Evolutionary conservation across 2,797 vertebrate genomes (phyloP).

Genomic region (Pyrocephalus nanus): DNA sequence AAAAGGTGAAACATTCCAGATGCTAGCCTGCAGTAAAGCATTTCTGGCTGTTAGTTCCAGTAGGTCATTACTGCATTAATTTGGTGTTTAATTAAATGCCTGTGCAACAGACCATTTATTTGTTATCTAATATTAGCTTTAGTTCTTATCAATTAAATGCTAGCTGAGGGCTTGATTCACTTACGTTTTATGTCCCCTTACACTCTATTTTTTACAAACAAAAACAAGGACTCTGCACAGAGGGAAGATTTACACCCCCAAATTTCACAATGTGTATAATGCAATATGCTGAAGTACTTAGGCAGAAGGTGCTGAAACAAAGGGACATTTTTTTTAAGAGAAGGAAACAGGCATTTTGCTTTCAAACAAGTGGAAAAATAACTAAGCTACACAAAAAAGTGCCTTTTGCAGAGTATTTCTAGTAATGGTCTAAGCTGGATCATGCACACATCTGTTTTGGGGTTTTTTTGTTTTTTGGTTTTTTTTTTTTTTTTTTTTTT

Average conservation of each 20-base stretch:
- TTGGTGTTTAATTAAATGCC: slow-evolving; percentile 87
- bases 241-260: slow-evolving; percentile 59
- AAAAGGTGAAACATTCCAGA: slow-evolving; percentile 80
- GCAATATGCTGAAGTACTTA: slow-evolving; percentile 49
- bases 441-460: neutral
- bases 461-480: too few species aligned
- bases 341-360: neutral
- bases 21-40: slow-evolving; percentile 79
- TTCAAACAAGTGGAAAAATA: neutral
- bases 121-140: slow-evolving; percentile 88
- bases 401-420: neutral
- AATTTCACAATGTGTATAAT: slow-evolving; percentile 56
- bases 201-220: slow-evolving; percentile 78
- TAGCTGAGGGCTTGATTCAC: slow-evolving; percentile 83
- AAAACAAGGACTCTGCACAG: slow-evolving; percentile 62
- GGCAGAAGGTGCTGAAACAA: slow-evolving; percentile 54
- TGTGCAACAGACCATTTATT: slow-evolving; percentile 87
- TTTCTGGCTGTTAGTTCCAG: slow-evolving; percentile 85
- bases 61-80: slow-evolving; percentile 88
- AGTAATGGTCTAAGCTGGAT: neutral
- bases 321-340: neutral
- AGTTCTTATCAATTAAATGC: slow-evolving; percentile 87
- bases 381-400: neutral
- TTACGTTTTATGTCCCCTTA: slow-evolving; percentile 78
- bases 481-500: neutral